Conservation (phyloP, 2,113 vertebrate genomes). For the Cyanoliseus patagonus region DNA sequence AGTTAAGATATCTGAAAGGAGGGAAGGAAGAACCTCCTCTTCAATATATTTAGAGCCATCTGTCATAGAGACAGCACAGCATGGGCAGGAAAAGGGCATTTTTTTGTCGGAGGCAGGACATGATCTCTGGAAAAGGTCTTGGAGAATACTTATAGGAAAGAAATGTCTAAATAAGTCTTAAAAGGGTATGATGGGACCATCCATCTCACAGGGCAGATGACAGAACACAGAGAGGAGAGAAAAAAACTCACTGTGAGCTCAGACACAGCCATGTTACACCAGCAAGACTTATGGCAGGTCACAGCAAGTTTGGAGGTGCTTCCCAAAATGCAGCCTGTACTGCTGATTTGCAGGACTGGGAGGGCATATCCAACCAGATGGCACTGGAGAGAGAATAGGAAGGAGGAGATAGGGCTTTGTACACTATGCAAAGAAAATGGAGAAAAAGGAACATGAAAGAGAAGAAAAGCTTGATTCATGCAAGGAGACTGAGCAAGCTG, state of each 20-base stretch:
- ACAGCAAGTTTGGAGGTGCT: background rate
- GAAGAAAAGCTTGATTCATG: background rate
- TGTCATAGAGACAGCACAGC: background rate
- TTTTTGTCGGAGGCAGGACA: background rate
- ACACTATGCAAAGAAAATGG: background rate
- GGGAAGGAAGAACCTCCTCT: background rate
- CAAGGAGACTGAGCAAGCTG: background rate
- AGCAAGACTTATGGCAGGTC: background rate
- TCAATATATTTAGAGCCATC: background rate
- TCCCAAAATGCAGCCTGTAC: background rate
- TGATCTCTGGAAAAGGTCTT: background rate
- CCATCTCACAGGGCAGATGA: background rate
- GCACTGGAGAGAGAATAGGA: background rate
- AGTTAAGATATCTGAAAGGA: background rate
- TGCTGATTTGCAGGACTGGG: background rate
- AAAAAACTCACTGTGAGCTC: background rate
- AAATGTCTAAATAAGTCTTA: background rate
- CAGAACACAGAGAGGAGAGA: background rate
- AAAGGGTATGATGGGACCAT: background rate
- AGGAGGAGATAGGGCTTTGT: background rate
- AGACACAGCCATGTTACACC: background rate
- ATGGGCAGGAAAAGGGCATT: background rate
- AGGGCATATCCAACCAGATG: rapidly evolving
- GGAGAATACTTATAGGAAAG: background rate
- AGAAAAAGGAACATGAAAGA: background rate